Evolutionary conservation across 2,888 invertebrate genomes (phyloP), one percentile per base, ranked within the genome.

Genomic region (Monochamus alternatus): DNA sequence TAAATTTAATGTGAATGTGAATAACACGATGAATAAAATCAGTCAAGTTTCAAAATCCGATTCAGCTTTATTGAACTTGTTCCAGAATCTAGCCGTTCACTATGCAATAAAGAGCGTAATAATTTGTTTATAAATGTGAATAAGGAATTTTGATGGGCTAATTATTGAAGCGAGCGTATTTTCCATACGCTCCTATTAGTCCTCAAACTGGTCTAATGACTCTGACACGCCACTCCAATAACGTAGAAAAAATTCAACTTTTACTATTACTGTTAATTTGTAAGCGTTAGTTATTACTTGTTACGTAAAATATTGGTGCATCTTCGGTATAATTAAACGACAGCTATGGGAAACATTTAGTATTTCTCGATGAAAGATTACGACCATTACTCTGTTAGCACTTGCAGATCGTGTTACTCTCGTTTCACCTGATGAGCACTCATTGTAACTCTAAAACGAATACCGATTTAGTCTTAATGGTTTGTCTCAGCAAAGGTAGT

Each of bases 351-450:
- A 69, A 60, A 44, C 69, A 47, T 69, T 69, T 30, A 43, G 43
- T 38, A 69, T 69, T 47, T 60, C 31, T 12, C 30, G 69, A 68
- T 75, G 74, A 74, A 78, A 75, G 78, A 78, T 78, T 78, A 75
- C 75, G 64, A 70, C 74, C 65, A 75, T 75, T 75, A 75, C 76
- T 72, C 75, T 82, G 82, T 82, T 81, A 81, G 81, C 81, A 81
- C 78, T 77, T 74, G 30, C 72, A 67, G 81, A 82, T 82, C 80
- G 82, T 82, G 82, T 82, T 78, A 73, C 81, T 80, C 80, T 73
- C 72, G 77, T 76, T 79, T 79, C 74, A 66, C 71, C 78, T 80
- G 81, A 81, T 80, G 79, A 73, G 71, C 77, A 78, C 74, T 69
- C 75, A 64, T 80, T 22, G 22, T 22, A 22, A 22, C 22, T 22